Evolutionary conservation across 2,888 invertebrate genomes (phyloP).

Genomic region (Baronia brevicornis): DNA sequence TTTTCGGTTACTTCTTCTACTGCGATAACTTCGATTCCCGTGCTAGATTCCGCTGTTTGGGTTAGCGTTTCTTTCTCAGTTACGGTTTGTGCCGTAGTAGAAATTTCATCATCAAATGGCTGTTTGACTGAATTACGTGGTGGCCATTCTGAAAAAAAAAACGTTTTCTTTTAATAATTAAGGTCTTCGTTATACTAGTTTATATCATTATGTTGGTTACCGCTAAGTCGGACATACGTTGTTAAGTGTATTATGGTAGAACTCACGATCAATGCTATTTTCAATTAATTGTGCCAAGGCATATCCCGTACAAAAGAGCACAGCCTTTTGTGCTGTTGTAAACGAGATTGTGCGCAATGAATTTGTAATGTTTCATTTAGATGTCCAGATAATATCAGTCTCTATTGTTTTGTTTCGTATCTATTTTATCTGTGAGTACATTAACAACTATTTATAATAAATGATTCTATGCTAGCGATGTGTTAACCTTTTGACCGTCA

Average conservation of each 20-base stretch:
- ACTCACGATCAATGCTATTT: no score
- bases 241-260: no score
- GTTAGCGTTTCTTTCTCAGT: conserved; percentile 11
- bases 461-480: no score
- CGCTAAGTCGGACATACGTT: not conserved
- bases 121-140: conserved; percentile 51
- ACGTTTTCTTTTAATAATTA: no score
- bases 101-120: conserved; percentile 30
- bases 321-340: not conserved
- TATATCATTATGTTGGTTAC: not conserved
- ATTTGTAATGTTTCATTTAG: conserved; percentile 6
- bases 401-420: not conserved
- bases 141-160: conserved; percentile 49
- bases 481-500: no score
- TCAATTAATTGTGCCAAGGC: not conserved
- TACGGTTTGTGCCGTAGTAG: conserved; percentile 20
- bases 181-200: not conserved
- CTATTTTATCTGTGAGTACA: no score
- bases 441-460: no score
- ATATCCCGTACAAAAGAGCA: not conserved
- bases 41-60: conserved; percentile 13
- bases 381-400: conserved; percentile 2
- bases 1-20: conserved; percentile 20
- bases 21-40: conserved; percentile 12
- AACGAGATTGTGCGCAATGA: conserved; percentile 5